A percentile compares a stretch with the other conserved stretches of the same genome.
phyloP scores from a whole-genome alignment of 2,113 vertebrate genomes.

The Probosciger aterrimus region DNA sequence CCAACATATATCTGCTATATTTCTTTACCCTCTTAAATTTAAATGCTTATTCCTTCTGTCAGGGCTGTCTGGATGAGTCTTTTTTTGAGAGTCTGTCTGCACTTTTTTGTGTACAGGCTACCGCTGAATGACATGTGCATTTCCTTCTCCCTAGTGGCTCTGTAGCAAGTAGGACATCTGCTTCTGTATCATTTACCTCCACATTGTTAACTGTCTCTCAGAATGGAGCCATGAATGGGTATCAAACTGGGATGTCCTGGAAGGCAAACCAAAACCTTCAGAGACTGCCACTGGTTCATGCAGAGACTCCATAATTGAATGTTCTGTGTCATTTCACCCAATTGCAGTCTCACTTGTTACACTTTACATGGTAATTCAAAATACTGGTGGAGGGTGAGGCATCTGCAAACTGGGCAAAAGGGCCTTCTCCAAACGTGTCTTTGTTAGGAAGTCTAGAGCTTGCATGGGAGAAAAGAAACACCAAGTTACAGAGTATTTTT shows the following conservation, averaged over 20 bases:
- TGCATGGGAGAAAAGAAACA: neutral
- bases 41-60: neutral
- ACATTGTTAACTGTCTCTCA: neutral
- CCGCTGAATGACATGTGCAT: fast-evolving
- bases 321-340: slow-evolving; percentile 25
- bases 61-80: neutral
- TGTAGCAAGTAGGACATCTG: neutral
- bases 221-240: neutral
- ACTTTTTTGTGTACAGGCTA: neutral
- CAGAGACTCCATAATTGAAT: neutral
- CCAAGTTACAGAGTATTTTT: neutral
- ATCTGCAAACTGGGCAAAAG: neutral
- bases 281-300: neutral
- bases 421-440: neutral
- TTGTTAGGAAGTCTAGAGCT: neutral
- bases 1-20: fast-evolving
- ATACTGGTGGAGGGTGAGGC: neutral
- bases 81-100: neutral
- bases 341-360: neutral
- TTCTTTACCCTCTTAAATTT: neutral
- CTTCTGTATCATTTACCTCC: neutral
- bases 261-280: neutral
- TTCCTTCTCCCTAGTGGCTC: neutral
- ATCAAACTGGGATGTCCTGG: neutral
- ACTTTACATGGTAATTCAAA: neutral